Percentiles rank a stretch among this genome's conserved stretches.
These are phyloP conservation scores for Copidosoma aretas DNA, from an alignment of 2,888 invertebrate species.

Conservation along the genomic window DNA sequence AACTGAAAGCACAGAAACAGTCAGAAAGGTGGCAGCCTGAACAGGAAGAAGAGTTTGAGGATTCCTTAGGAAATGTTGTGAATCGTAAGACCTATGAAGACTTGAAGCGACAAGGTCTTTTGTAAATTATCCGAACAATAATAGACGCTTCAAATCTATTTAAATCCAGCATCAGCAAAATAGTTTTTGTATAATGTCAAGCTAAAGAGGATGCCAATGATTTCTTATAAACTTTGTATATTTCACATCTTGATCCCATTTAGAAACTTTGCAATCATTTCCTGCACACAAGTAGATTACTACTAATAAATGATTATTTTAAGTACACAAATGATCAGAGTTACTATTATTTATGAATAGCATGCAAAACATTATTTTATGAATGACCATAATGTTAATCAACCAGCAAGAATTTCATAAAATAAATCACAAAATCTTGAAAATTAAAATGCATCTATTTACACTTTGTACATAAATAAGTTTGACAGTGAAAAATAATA, in stretches of 20 bases:
- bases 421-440: not conserved
- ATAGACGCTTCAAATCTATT: not conserved
- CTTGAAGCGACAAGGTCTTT: constrained; percentile 94
- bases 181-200: no score
- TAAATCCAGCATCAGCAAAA: no score
- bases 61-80: constrained; percentile 97
- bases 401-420: not conserved
- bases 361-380: constrained; percentile 4
- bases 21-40: constrained; percentile 96
- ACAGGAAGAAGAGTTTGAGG: constrained; percentile 98
- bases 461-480: constrained; percentile 31
- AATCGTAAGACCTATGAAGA: constrained; percentile 98
- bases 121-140: constrained; percentile 66
- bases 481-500: not conserved
- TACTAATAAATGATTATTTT: not conserved
- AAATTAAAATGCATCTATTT: constrained; percentile 22
- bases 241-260: not conserved
- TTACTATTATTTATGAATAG: not conserved
- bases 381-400: constrained; percentile 1
- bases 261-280: no score
- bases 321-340: not conserved
- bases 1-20: constrained; percentile 93
- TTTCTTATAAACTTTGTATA: not conserved
- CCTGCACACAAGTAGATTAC: not conserved
- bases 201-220: not conserved